Conservation (phyloP, 1,140 invertebrate genomes). For the Brachionus koreanus region DNA sequence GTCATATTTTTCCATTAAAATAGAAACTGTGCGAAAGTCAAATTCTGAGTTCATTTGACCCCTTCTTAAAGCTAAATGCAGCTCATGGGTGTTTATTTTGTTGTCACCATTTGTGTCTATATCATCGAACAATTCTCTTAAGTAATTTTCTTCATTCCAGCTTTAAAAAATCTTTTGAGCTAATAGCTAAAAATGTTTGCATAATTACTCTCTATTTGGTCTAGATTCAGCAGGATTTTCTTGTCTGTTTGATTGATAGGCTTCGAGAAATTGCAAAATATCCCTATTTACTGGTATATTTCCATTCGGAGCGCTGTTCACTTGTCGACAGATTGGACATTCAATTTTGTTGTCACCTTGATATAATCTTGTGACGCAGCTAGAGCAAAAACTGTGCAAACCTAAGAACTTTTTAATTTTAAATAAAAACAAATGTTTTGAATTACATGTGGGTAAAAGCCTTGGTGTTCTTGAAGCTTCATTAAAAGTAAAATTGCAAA, state of each 20-base stretch:
- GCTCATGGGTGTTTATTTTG: background rate
- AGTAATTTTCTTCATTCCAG: background rate
- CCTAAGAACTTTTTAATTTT: background rate
- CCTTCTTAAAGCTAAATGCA: background rate
- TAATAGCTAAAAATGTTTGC: background rate
- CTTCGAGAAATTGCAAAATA: background rate
- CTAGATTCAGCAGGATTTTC: background rate
- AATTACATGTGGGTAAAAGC: background rate
- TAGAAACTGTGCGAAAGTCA: background rate
- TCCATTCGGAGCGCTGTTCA: background rate
- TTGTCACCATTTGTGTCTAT: background rate
- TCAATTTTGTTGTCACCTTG: too few species aligned
- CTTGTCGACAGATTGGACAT: background rate
- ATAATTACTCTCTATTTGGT: background rate
- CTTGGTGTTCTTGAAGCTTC: background rate
- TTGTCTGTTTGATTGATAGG: background rate
- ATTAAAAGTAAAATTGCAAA: background rate
- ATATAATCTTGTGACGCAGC: background rate
- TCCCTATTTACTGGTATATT: constrained; percentile 7
- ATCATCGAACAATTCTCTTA: constrained; percentile 12
- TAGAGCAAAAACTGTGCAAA: background rate
- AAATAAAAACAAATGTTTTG: background rate
- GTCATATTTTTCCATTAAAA: constrained; percentile 39
- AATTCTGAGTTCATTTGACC: constrained; percentile 17
- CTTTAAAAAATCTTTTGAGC: background rate